Percentiles rank a stretch among this genome's conserved stretches.
These are phyloP conservation scores for Dinocampus coccinellae DNA, from an alignment of 2,888 invertebrate genomes.

Conservation along the genomic window DNA sequence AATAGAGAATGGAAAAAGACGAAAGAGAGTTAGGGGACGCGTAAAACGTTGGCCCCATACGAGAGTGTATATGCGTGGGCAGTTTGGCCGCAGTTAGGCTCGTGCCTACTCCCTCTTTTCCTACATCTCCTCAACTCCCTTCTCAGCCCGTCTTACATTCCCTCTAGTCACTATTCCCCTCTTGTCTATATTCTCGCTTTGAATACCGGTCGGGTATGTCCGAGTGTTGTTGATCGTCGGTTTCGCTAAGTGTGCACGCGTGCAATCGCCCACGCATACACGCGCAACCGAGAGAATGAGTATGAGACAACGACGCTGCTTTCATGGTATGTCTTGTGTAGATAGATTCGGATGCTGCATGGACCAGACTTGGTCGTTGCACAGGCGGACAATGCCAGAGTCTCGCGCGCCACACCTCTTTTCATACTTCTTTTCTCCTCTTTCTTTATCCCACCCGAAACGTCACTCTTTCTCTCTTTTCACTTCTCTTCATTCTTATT, in stretches of 20 bases:
- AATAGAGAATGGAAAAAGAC: background rate
- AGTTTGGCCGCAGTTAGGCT: slow-evolving; percentile 65
- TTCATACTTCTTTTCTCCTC: slow-evolving; percentile 53
- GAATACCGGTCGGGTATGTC: slow-evolving; percentile 59
- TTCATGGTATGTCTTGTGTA: slow-evolving; percentile 28
- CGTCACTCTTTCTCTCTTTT: slow-evolving; percentile 43
- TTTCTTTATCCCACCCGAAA: slow-evolving; percentile 8
- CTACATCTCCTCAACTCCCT: slow-evolving; percentile 8
- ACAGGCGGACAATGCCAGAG: slow-evolving; percentile 46
- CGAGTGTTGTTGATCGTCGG: slow-evolving; percentile 37
- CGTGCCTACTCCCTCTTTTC: slow-evolving; percentile 62
- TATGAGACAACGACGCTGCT: slow-evolving; percentile 18
- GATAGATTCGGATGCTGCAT: slow-evolving; percentile 40
- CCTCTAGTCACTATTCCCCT: background rate
- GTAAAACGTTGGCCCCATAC: slow-evolving; percentile 53
- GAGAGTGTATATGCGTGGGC: slow-evolving; percentile 56
- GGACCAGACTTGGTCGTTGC: slow-evolving; percentile 38
- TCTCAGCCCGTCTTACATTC: too few relatives aligned
- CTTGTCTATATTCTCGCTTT: slow-evolving; percentile 48
- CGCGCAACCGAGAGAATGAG: slow-evolving; percentile 19
- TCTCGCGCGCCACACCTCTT: slow-evolving; percentile 63
- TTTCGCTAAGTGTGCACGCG: slow-evolving; percentile 38
- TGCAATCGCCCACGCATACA: slow-evolving; percentile 37
- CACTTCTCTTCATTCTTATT: too few relatives aligned
- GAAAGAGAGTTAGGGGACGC: slow-evolving; percentile 27